These are phyloP conservation scores for Phymanthus crucifer DNA, from an alignment of 92 coral and sea anemone genomes.

Conservation along the genomic window DNA sequence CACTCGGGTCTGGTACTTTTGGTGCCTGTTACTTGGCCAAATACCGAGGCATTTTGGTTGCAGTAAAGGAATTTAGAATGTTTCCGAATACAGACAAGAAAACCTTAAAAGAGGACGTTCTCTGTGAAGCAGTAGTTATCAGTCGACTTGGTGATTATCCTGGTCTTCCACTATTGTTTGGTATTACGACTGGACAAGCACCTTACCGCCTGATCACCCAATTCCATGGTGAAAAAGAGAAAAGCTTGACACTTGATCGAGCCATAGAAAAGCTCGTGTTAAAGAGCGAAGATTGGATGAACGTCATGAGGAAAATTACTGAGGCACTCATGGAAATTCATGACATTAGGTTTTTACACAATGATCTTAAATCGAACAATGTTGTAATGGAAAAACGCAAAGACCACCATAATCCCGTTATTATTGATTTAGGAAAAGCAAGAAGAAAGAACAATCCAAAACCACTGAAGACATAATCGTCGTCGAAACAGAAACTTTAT, in stretches of 20 bases:
- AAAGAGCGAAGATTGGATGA: neutral
- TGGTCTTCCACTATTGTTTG: conserved; percentile 27
- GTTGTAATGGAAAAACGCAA: conserved; percentile 19
- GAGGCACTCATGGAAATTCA: neutral
- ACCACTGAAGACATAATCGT: neutral
- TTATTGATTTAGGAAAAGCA: conserved; percentile 36
- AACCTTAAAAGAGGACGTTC: neutral
- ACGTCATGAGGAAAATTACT: neutral
- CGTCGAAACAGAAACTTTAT: neutral
- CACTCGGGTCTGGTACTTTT: neutral
- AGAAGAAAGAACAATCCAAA: neutral
- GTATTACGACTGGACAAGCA: neutral
- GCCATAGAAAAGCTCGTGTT: neutral
- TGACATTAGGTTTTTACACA: conserved; percentile 3
- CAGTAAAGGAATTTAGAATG: neutral
- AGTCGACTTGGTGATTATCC: conserved; percentile 26
- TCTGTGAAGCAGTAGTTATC: conserved; percentile 17
- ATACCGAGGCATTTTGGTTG: conserved; percentile 3
- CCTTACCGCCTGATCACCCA: conserved; percentile 19
- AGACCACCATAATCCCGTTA: conserved; percentile 11
- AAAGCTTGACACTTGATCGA: neutral
- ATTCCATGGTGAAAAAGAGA: conserved; percentile 20
- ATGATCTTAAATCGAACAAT: conserved; percentile 34
- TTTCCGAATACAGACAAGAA: neutral
- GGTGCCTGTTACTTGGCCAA: conserved; percentile 13